Conservation (phyloP, 1,140 invertebrate genomes). For the Heliconius congener region DNA sequence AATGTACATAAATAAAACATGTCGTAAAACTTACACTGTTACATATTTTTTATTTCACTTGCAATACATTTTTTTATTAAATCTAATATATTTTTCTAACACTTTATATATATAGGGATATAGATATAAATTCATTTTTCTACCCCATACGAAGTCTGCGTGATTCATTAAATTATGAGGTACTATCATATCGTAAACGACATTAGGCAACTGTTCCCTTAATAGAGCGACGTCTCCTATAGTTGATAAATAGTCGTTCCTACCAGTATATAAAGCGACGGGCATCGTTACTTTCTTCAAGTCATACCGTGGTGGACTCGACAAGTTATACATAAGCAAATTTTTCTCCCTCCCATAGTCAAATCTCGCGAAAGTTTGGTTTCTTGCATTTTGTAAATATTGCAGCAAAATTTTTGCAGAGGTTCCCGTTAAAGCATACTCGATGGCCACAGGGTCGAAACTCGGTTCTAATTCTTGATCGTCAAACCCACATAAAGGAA, state of each 20-base stretch:
- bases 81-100: background rate
- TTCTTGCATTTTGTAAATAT: constrained; percentile 44
- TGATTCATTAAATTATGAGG: constrained; percentile 43
- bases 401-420: constrained; percentile 79
- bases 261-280: constrained; percentile 81
- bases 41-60: background rate
- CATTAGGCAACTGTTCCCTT: constrained; percentile 69
- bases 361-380: constrained; percentile 62
- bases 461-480: constrained; percentile 33
- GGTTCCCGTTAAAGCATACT: constrained; percentile 36
- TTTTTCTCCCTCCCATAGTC: constrained; percentile 80
- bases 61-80: background rate
- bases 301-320: constrained; percentile 81
- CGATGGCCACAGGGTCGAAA: constrained; percentile 21
- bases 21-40: background rate
- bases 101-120: constrained; percentile 32
- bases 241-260: constrained; percentile 82
- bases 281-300: constrained; percentile 80
- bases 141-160: constrained; percentile 44
- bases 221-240: constrained; percentile 80
- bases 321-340: constrained; percentile 70
- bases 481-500: constrained; percentile 37
- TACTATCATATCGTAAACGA: constrained; percentile 43
- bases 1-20: background rate
- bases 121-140: constrained; percentile 29